Evolutionary conservation across 2,797 vertebrate species (phyloP).

Genomic region (Alectoris magna): DNA sequence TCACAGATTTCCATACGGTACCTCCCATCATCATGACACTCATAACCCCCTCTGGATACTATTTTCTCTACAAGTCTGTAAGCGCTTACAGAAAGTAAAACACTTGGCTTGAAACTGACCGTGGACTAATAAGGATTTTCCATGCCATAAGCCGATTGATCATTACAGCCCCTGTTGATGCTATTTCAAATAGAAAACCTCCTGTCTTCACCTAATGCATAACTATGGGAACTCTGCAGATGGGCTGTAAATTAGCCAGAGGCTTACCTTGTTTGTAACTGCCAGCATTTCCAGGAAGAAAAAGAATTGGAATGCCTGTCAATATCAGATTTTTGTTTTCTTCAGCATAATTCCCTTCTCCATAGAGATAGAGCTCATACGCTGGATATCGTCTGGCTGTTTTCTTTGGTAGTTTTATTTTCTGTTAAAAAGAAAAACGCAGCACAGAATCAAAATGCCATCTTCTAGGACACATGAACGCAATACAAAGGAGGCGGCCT

Average conservation of each 20-base stretch:
- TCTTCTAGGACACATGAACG: background rate
- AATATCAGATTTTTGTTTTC: slow-evolving; percentile 89
- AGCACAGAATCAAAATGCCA: background rate
- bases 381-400: slow-evolving; percentile 87
- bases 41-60: background rate
- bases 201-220: background rate
- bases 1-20: background rate
- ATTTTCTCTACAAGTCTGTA: background rate
- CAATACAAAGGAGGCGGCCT: background rate
- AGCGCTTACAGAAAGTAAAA: background rate
- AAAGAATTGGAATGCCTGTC: slow-evolving; percentile 94
- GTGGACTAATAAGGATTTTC: background rate
- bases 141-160: background rate
- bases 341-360: slow-evolving; percentile 91
- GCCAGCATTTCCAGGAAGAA: slow-evolving; percentile 96
- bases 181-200: background rate
- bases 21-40: background rate
- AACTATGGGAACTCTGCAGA: background rate
- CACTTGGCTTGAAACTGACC: background rate
- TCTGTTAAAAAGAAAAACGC: slow-evolving; percentile 76
- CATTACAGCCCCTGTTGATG: background rate
- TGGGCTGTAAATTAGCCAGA: background rate
- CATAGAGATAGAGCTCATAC: slow-evolving; percentile 96
- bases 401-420: slow-evolving; percentile 90
- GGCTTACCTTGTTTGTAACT: slow-evolving; percentile 94